Percentiles rank a stretch among this genome's conserved stretches.
Conservation (phyloP, 2,113 vertebrate species). For the Zootoca vivipara region DNA sequence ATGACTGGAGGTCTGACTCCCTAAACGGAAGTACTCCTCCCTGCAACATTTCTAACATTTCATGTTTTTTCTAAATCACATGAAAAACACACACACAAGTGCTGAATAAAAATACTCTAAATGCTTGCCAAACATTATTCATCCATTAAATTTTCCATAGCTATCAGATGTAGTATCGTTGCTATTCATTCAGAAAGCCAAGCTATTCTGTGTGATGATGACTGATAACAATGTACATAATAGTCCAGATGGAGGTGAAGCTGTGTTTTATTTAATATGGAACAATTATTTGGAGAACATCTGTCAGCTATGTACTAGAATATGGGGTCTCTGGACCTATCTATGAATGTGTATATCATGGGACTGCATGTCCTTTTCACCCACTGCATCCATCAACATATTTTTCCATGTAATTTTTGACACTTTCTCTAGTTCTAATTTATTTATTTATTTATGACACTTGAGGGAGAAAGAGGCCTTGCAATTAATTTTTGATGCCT, state of each 20-base stretch:
- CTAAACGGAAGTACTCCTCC: background rate
- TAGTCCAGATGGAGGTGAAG: fast-evolving
- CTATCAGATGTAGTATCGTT: slow-evolving; percentile 8
- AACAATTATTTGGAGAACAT: slow-evolving; percentile 41
- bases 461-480: slow-evolving; percentile 28
- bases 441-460: slow-evolving; percentile 30
- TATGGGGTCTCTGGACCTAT: slow-evolving; percentile 22
- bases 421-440: slow-evolving; percentile 14
- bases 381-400: background rate
- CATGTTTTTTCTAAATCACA: slow-evolving; percentile 1
- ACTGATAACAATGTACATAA: background rate
- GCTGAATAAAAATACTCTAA: slow-evolving; percentile 9
- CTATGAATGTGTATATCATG: background rate
- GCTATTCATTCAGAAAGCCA: background rate
- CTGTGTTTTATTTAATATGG: slow-evolving; percentile 11
- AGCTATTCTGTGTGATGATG: slow-evolving; percentile 11
- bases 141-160: background rate
- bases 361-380: background rate
- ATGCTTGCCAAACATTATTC: slow-evolving; percentile 21
- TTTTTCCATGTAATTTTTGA: slow-evolving; percentile 46
- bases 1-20: background rate
- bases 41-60: too few species aligned
- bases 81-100: slow-evolving; percentile 1
- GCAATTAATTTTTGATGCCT: slow-evolving; percentile 46
- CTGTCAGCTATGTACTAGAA: slow-evolving; percentile 32